A percentile compares a stretch with the other conserved stretches of the same genome.
Conservation (phyloP, 2,888 invertebrate genomes). For the Sericinus montela region DNA sequence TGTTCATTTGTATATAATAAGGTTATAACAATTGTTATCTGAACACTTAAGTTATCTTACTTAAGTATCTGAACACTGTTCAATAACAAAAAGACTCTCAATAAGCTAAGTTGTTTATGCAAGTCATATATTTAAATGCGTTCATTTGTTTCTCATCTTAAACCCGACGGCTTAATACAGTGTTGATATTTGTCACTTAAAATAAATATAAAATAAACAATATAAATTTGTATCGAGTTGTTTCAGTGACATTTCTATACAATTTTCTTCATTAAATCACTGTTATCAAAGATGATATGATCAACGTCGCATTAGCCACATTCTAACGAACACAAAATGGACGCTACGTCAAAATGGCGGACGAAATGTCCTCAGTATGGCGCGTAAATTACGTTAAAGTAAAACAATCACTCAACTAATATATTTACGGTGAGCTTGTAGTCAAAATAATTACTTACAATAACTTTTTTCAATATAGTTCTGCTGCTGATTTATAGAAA, state of each 20-base stretch:
- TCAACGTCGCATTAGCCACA: slow-evolving; percentile 6
- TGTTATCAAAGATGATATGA: neutral
- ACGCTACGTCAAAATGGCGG: slow-evolving; percentile 24
- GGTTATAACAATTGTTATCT: slow-evolving; percentile 30
- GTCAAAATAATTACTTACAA: neutral
- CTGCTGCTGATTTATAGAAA: too few relatives aligned
- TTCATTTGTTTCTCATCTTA: slow-evolving; percentile 11
- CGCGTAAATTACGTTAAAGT: neutral
- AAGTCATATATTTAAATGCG: slow-evolving; percentile 22
- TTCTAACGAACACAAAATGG: slow-evolving; percentile 28
- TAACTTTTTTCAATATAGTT: neutral
- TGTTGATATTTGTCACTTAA: neutral
- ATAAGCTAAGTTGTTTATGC: slow-evolving; percentile 1
- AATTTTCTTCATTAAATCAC: neutral
- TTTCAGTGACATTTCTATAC: too few relatives aligned
- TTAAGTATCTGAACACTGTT: too few relatives aligned
- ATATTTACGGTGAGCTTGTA: neutral
- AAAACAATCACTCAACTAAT: neutral
- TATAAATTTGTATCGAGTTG: too few relatives aligned
- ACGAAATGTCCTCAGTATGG: slow-evolving; percentile 11
- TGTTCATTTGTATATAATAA: slow-evolving; percentile 27
- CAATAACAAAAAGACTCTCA: slow-evolving; percentile 24
- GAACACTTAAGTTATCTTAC: too few relatives aligned
- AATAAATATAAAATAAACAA: neutral
- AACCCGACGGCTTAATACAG: slow-evolving; percentile 2